phyloP scores from a whole-genome alignment of 2,888 invertebrate genomes.

The Netelia fuscicornis region DNA sequence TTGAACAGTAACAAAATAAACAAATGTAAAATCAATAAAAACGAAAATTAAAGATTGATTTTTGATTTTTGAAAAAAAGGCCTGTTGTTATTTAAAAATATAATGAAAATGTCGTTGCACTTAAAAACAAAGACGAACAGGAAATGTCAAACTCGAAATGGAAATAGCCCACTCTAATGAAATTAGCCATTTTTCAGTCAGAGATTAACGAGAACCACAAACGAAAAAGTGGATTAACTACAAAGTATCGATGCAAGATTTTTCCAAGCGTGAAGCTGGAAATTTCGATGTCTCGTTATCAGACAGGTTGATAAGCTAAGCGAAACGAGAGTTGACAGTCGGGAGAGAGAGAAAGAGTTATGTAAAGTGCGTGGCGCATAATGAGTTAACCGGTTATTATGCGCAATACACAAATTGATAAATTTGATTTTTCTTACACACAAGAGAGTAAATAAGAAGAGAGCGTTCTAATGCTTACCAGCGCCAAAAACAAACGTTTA shows the following conservation, averaged over 20 bases:
- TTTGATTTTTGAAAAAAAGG: no score
- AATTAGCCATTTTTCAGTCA: no score
- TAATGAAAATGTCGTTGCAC: no score
- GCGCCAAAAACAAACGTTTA: no score
- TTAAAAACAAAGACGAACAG: no score
- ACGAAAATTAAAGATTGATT: no score
- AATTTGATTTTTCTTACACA: constrained; percentile 27
- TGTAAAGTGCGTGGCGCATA: constrained; percentile 29
- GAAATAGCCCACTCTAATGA: no score
- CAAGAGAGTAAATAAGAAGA: not conserved
- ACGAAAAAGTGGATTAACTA: constrained; percentile 22
- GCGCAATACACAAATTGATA: constrained; percentile 45
- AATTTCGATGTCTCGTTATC: constrained; percentile 30
- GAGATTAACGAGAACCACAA: not conserved
- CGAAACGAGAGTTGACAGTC: constrained; percentile 17
- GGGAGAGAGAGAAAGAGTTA: constrained; percentile 34
- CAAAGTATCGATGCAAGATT: not conserved
- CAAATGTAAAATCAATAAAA: no score
- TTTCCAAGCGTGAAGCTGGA: constrained; percentile 47
- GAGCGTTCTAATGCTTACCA: not conserved
- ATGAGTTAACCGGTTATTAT: constrained; percentile 33
- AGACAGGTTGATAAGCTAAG: constrained; percentile 47
- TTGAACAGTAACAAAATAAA: no score
- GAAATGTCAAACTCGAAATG: no score
- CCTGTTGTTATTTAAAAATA: no score